Conservation (phyloP, 2,888 invertebrate genomes). For the Diplolepis rosae region DNA sequence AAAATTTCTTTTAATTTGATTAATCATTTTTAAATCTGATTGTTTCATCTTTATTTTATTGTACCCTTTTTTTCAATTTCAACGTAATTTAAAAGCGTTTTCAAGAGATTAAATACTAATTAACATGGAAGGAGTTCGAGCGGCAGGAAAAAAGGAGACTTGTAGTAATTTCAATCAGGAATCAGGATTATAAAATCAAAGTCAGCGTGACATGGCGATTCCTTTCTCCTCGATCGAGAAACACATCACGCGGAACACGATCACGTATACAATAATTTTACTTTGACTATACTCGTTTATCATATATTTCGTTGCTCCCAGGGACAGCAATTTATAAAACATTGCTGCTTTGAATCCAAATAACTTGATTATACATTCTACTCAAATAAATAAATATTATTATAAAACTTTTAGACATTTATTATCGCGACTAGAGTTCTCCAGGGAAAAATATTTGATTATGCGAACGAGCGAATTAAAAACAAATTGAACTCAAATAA, state of each 20-base stretch:
- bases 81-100: slow-evolving; percentile 18
- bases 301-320: slow-evolving; percentile 19
- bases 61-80: not conserved
- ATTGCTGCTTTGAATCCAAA: not conserved
- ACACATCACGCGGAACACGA: slow-evolving; percentile 27
- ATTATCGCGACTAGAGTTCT: not conserved
- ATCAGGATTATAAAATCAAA: slow-evolving; percentile 36
- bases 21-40: slow-evolving; percentile 19
- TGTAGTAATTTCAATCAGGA: slow-evolving; percentile 8
- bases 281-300: slow-evolving; percentile 12
- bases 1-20: not conserved
- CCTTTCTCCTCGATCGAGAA: slow-evolving; percentile 34
- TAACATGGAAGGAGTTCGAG: not conserved
- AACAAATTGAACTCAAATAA: too few relatives aligned
- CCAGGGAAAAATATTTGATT: not conserved
- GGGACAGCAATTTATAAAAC: slow-evolving; percentile 25
- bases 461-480: too few relatives aligned
- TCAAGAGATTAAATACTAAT: slow-evolving; percentile 17
- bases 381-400: slow-evolving; percentile 14
- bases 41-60: not conserved
- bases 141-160: not conserved
- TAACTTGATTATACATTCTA: slow-evolving; percentile 26
- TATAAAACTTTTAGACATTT: slow-evolving; percentile 4
- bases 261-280: slow-evolving; percentile 15
- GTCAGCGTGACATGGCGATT: slow-evolving; percentile 41